Conservation (phyloP, 2,113 vertebrate genomes). For the Paramisgurnus dabryanus region DNA sequence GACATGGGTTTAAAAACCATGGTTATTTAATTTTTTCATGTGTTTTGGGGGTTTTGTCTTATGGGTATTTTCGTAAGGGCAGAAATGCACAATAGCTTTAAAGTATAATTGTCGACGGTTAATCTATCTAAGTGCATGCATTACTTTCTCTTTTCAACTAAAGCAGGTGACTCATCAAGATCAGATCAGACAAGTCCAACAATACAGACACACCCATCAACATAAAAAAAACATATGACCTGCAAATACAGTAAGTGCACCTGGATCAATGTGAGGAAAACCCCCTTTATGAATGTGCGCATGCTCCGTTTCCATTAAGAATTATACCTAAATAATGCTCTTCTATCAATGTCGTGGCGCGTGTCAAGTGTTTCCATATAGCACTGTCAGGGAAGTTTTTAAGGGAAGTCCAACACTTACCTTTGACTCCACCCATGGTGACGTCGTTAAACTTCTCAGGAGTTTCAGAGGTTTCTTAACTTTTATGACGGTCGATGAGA, state of each 20-base stretch:
- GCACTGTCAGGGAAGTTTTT: not conserved
- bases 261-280: not conserved
- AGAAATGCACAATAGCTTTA: not conserved
- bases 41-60: too few relatives aligned
- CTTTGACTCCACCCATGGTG: constrained; percentile 19
- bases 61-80: too few relatives aligned
- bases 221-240: not conserved
- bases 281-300: not conserved
- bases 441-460: constrained; percentile 7
- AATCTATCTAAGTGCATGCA: not conserved
- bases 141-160: not conserved
- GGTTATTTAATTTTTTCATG: too few relatives aligned
- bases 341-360: not conserved
- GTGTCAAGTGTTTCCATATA: too few relatives aligned
- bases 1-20: too few relatives aligned
- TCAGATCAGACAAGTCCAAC: constrained; percentile 24
- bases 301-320: not conserved
- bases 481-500: not conserved
- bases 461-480: constrained; percentile 4
- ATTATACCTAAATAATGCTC: too few relatives aligned
- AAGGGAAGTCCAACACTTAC: not conserved
- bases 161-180: constrained; percentile 37
- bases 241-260: not conserved
- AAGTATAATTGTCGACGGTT: not conserved
- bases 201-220: constrained; percentile 28